Base-by-base conservation (phyloP, 92 coral and sea anemone species). In the Porites evermanni region DNA sequence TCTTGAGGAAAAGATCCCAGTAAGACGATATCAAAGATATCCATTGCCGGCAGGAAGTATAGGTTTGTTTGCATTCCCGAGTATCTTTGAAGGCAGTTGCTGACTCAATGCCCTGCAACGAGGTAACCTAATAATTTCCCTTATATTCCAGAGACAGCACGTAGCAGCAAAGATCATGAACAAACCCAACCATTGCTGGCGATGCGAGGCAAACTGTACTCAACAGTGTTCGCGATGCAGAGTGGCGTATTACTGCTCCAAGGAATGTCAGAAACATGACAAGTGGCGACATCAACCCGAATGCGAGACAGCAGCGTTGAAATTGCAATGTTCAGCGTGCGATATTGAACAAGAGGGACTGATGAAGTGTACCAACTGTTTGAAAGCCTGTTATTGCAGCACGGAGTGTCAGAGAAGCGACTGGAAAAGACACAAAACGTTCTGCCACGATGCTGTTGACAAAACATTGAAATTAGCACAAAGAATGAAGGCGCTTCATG, bases 241-340 rank as follows among this genome's bases (percentile, higher is more conserved):
- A 29, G 81, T 91, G 67, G 93, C 93, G 8, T 79, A 77, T 72
- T 93, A 91, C 86, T 93, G 97, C 80, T 88, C 87, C 63, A 86
- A 32, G n/a, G 67, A 70, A 60, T 91, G 95, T 65, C 91, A 83
- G 75, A 72, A 18, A 67, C 67, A 80, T n/a, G 93, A 94, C 78
- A 56, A 84, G 65, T 82, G 79, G n/a, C 78, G 94, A 59, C 98
- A 94, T 84, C 77, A 85, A 47, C 74, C 67, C 11, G 89, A 89
- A 17, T 94, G 98, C 63, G 60, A 79, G n/a, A 86, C 80, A 10
- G 91, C 88, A 67, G 72, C 80, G 10, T n/a, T 75, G 59, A 80
- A 70, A 21, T 66, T 17, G 66, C 83, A 72, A 26, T 93, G 91
- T 68, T 53, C 66, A 26, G 67, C 70, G 9, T 93, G 94, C 77